Conservation (phyloP, 2,888 invertebrate species). For the Oasisia sp. region DNA sequence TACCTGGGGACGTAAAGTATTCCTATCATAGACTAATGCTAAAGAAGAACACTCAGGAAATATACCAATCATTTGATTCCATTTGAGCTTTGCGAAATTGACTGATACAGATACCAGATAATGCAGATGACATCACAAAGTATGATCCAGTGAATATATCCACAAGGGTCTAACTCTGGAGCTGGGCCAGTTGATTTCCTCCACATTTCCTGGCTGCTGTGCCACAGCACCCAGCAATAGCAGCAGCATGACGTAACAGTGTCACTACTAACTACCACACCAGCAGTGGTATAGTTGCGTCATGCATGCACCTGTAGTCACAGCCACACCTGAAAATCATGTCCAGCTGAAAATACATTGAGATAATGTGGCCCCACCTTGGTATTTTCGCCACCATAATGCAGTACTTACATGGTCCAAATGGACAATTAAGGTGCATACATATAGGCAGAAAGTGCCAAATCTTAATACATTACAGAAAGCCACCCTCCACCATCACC, state of each 20-base stretch:
- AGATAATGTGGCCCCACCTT: background rate
- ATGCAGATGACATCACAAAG: background rate
- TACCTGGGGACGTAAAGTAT: no score
- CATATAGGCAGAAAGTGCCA: background rate
- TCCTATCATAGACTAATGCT: no score
- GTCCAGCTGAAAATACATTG: background rate
- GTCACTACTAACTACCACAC: background rate
- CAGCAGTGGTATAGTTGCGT: background rate
- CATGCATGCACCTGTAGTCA: background rate
- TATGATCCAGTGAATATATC: background rate
- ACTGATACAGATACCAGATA: background rate
- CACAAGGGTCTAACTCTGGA: background rate
- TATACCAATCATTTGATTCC: no score
- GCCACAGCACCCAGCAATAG: background rate
- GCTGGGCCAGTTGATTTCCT: background rate
- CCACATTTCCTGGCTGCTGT: background rate
- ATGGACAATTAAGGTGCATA: background rate
- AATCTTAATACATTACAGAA: background rate
- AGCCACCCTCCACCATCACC: background rate
- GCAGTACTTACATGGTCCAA: background rate
- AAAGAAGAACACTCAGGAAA: no score
- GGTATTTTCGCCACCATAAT: background rate
- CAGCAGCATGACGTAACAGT: background rate
- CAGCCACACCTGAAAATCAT: background rate
- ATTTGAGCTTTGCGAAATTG: no score